Conservation (phyloP, 2,113 vertebrate species). For the Daubentonia madagascariensis region DNA sequence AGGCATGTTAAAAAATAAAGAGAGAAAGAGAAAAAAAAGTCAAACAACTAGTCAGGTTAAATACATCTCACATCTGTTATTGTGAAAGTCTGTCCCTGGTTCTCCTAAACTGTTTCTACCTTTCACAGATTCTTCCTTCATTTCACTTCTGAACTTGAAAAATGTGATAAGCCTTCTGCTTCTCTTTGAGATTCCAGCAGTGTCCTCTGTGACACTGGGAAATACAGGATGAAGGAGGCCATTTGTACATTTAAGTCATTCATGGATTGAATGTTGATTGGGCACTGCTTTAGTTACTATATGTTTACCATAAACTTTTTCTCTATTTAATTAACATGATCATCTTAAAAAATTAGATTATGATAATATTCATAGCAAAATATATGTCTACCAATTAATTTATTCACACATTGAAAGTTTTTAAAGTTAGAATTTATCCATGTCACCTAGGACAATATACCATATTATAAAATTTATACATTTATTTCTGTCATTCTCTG, state of each 20-base stretch:
- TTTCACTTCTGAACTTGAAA: slow-evolving; percentile 16
- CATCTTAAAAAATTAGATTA: background rate
- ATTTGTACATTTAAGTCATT: background rate
- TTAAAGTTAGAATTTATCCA: slow-evolving; percentile 4
- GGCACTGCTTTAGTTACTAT: background rate
- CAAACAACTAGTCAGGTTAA: background rate
- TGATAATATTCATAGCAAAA: background rate
- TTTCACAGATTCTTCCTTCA: slow-evolving; percentile 29
- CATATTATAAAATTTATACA: background rate
- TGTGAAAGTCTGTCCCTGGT: background rate
- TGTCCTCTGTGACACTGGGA: background rate
- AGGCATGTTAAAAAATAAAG: slow-evolving; percentile 24
- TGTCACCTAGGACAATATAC: background rate
- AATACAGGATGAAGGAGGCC: background rate
- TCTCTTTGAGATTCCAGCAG: background rate
- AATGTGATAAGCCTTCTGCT: background rate
- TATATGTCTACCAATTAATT: background rate
- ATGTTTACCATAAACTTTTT: background rate
- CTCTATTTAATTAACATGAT: slow-evolving; percentile 2
- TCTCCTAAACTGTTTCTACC: background rate
- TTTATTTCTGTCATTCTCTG: background rate
- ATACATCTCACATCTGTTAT: background rate
- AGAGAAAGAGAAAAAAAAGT: background rate
- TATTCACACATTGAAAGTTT: background rate
- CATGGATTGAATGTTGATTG: background rate